Evolutionary conservation across 1,140 invertebrate species (phyloP), one percentile per base, ranked within the genome.

Genomic region (Bombus impatiens): DNA sequence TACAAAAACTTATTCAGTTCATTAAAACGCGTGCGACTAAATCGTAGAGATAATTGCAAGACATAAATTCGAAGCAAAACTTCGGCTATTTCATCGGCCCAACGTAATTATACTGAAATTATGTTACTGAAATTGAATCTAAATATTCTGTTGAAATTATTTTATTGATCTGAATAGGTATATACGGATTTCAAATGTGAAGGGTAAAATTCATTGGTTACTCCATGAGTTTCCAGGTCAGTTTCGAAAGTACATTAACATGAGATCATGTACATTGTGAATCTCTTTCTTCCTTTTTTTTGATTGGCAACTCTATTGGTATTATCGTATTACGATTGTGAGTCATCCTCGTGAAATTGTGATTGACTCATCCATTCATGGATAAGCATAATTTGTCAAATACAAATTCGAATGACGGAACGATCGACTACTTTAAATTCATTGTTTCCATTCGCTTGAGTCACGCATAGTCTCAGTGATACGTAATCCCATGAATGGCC

Each of bases 401-500:
- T 18, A 32, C 5, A n/a, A 37, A 13, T 78, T 42, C 12, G 53
- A 1, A 28, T 25, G 53, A n/a, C 25, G 37, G 8, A 53, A 40
- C 35, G 76, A 62, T 62, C 53, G 37, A 22, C 25, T 78, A 3
- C 28, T 62, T 78, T 37, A 78, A 78, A 78, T 78, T 78, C 76
- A 78, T 59, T 25, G 57, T 28, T n/a, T 59, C 37, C 76, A 62
- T 62, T 78, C 76, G 18, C 37, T 40, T 62, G 53, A 42, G 53
- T 78, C 76, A 62, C 37, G 35, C 76, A 62, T 78, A 78, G 53
- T n/a, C 35, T 37, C 35, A 40, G 76, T 18, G n/a, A 42, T 78
- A 78, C 76, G 76, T 78, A 78, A 78, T 78, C 35, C 53, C 35
- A 37, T 57, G 76, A 78, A 78, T 62, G 76, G 6, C 32, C 32